phyloP scores from a whole-genome alignment of 2,797 vertebrate genomes.

The Hoplostethus mediterraneus region DNA sequence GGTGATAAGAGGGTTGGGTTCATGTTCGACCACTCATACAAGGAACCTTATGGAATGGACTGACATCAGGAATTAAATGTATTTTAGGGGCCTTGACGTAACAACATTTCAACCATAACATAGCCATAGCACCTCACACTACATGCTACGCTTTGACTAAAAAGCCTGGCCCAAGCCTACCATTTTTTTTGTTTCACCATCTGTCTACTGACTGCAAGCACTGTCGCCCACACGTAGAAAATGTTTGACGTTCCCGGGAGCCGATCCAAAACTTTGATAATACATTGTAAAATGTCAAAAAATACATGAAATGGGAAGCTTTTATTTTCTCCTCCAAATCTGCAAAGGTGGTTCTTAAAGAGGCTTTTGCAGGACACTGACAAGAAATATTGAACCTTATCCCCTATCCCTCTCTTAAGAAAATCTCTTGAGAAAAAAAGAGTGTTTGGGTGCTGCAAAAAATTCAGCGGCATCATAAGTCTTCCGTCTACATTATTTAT shows the following conservation, averaged over 20 bases:
- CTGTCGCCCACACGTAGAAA: constrained; percentile 3
- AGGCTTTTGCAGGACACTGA: constrained; percentile 1
- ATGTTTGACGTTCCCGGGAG: constrained; percentile 19
- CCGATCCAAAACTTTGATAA: constrained; percentile 9
- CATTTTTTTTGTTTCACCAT: constrained; percentile 40
- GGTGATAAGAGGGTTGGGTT: too few relatives aligned
- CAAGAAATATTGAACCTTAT: constrained; percentile 37
- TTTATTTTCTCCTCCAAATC: background rate
- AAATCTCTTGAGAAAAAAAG: constrained; percentile 14
- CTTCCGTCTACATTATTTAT: constrained; percentile 70
- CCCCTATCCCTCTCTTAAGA: background rate
- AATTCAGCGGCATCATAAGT: constrained; percentile 60
- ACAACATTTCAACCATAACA: background rate
- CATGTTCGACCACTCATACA: too few relatives aligned
- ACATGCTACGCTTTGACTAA: constrained; percentile 1
- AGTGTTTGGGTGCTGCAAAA: constrained; percentile 18
- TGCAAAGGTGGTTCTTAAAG: constrained; percentile 17
- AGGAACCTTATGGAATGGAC: too few relatives aligned
- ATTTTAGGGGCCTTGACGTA: too few relatives aligned
- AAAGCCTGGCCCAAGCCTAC: constrained; percentile 15
- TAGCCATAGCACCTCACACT: background rate
- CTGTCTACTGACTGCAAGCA: constrained; percentile 27
- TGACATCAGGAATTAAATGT: too few relatives aligned
- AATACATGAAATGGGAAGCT: background rate
- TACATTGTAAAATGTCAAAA: constrained; percentile 20